Evolutionary conservation across 2,888 invertebrate genomes (phyloP), one percentile per base, ranked within the genome.

Genomic region (Drepana falcataria): DNA sequence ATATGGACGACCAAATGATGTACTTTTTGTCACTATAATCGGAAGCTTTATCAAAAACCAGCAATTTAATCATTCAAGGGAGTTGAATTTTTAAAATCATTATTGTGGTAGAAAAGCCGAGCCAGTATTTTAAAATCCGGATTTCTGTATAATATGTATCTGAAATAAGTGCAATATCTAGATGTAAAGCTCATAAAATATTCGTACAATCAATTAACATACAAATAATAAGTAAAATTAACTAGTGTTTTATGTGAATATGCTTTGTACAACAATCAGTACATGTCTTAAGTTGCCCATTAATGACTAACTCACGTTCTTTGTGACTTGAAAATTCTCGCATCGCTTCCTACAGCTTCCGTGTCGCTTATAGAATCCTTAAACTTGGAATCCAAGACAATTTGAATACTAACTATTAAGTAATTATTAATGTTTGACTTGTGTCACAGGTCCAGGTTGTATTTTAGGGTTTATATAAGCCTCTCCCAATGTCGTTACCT

Each of bases 391-490:
- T 75, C 73, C 75, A 73, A 77, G 79, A 78, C 73, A 70, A 79
- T 75, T 66, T 74, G 70, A 40, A 81, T 84, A 81, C 81, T 83
- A 84, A 21, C 21, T 21, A 21, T 21, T 21, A 21, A 21, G 21
- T 81, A 84, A 77, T 79, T 77, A 79, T 75, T 69, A 6, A 78
- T 79, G 68, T 77, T 78, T 79, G 81, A 81, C 70, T 70, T 77
- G 82, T 77, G 85, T 85, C 86, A 86, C 87, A 84, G 87, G 87
- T 88, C 87, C 89, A 87, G 87, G 85, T 87, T 88, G 86, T 87
- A 86, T 75, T 79, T 80, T 83, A 87, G 83, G 77, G 81, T 81
- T 82, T 85, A 80, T 82, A 74, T 76, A 80, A 82, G 73, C 75
- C 77, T 85, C 77, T 81, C 81, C 83, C 81, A 76, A 77, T 83